Evolutionary conservation across 1,140 invertebrate species (phyloP).

Genomic region (Drosophila lini): DNA sequence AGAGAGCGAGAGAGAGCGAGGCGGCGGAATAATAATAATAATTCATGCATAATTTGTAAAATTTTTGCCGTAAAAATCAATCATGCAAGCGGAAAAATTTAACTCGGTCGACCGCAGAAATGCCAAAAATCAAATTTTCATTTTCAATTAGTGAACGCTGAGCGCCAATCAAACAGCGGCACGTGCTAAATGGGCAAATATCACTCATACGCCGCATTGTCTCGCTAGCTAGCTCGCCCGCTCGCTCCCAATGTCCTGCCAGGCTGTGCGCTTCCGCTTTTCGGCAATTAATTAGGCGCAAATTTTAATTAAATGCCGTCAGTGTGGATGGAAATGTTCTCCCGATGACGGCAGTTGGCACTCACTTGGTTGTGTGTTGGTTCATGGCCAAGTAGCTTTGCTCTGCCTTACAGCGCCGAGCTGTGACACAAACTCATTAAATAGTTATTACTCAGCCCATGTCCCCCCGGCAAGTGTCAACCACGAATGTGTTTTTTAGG

Average conservation of each 20-base stretch:
- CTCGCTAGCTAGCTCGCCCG: background rate
- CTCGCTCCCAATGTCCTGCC: conserved; percentile 48
- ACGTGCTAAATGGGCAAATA: conserved; percentile 29
- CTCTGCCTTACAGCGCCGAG: conserved; percentile 15
- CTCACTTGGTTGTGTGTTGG: conserved; percentile 4
- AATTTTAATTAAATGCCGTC: conserved; percentile 77
- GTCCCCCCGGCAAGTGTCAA: conserved; percentile 46
- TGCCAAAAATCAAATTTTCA: conserved; percentile 45
- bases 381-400: conserved; percentile 54
- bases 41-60: conserved; percentile 31
- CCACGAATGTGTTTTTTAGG: conserved; percentile 54
- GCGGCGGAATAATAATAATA: conserved; percentile 5
- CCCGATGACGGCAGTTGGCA: conserved; percentile 50
- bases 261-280: conserved; percentile 41
- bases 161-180: conserved; percentile 39
- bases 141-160: conserved; percentile 59
- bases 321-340: conserved; percentile 42
- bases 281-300: conserved; percentile 74
- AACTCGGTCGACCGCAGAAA: conserved; percentile 34
- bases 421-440: conserved; percentile 68
- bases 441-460: conserved; percentile 72
- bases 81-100: conserved; percentile 24
- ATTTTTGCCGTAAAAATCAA: conserved; percentile 42
- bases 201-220: conserved; percentile 66
- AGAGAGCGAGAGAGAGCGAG: background rate